Conservation (phyloP, 2,797 vertebrate genomes). For the Diglossa cyanea region DNA sequence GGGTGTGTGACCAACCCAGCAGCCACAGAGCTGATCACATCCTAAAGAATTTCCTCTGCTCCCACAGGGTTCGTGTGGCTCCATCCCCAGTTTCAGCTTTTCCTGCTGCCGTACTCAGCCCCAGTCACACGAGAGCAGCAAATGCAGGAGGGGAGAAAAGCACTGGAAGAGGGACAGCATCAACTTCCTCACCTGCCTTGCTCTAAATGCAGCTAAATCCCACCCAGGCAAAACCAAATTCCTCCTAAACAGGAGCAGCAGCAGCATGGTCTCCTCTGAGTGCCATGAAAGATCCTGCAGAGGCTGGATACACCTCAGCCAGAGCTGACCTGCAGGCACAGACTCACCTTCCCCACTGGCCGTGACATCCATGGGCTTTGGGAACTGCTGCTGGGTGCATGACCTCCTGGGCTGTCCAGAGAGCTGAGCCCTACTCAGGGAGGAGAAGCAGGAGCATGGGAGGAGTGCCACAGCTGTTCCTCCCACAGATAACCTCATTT, state of each 20-base stretch:
- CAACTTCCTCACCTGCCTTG: accelerated
- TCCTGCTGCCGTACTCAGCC: accelerated
- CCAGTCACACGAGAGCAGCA: accelerated
- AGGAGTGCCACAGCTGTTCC: neutral
- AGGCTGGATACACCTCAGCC: accelerated
- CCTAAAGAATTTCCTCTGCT: neutral
- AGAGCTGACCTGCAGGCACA: neutral
- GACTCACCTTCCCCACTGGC: neutral
- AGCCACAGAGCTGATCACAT: neutral
- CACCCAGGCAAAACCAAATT: neutral
- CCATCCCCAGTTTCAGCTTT: neutral
- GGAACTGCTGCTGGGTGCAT: neutral
- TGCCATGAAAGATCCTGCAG: accelerated
- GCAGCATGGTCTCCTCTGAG: accelerated
- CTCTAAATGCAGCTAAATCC: neutral
- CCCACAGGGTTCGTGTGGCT: accelerated
- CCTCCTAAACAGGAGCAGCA: neutral
- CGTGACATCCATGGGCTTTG: accelerated
- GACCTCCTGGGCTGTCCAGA: accelerated
- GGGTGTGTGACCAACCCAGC: neutral
- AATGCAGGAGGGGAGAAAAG: neutral
- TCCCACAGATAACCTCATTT: neutral
- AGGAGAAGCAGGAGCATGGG: neutral
- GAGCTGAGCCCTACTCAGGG: neutral
- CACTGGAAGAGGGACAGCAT: neutral